Conservation (phyloP, 2,888 invertebrate genomes). For the Eupithecia vulgata region DNA sequence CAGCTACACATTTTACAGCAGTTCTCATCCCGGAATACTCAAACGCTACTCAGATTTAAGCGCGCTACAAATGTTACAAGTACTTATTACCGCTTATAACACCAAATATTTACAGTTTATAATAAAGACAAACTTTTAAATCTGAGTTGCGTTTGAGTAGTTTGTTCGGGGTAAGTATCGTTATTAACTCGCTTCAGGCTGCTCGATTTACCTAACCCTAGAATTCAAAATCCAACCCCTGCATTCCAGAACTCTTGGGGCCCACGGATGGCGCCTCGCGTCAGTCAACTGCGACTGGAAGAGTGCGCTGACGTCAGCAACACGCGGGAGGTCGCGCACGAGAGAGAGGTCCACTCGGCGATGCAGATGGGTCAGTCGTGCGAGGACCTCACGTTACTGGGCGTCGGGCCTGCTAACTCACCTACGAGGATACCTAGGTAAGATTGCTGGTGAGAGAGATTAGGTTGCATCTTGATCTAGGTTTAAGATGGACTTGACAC, state of each 20-base stretch:
- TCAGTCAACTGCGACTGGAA: slow-evolving; percentile 94
- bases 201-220: neutral
- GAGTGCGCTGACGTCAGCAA: slow-evolving; percentile 93
- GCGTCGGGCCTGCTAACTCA: slow-evolving; percentile 76
- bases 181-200: neutral
- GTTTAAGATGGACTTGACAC: neutral
- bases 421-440: slow-evolving; percentile 73
- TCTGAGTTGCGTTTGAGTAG: no score
- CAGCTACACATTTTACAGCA: no score
- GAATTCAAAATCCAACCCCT: neutral
- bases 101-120: no score
- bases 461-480: neutral
- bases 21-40: no score
- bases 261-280: slow-evolving; percentile 91
- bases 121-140: no score
- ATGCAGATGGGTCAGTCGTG: slow-evolving; percentile 98
- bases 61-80: no score
- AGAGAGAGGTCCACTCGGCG: slow-evolving; percentile 94
- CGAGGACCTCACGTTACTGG: slow-evolving; percentile 91
- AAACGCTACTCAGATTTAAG: no score
- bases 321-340: slow-evolving; percentile 94
- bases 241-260: slow-evolving; percentile 78
- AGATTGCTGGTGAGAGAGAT: slow-evolving; percentile 88
- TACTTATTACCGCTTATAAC: no score
- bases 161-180: no score